A percentile compares a stretch with the other conserved stretches of the same genome.
Conservation (phyloP, 1,140 invertebrate species). For the Chlorops oryzae region DNA sequence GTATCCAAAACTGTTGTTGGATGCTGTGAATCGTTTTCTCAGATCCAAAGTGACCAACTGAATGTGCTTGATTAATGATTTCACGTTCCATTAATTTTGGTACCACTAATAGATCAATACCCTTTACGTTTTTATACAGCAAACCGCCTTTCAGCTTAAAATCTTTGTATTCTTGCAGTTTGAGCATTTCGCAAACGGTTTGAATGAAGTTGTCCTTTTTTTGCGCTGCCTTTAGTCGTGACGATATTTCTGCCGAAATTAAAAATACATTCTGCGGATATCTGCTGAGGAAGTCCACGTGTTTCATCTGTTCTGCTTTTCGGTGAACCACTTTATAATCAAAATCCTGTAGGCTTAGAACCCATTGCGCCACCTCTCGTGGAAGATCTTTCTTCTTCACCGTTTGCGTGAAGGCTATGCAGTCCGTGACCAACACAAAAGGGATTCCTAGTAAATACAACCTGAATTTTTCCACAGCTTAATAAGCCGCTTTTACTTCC, state of each 20-base stretch:
- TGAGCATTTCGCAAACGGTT: not conserved
- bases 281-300: no score
- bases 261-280: no score
- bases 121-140: not conserved
- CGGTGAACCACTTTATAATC: no score
- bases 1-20: not conserved
- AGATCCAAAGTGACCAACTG: not conserved
- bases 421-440: not conserved
- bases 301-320: no score
- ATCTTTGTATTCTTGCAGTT: not conserved
- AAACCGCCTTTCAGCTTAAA: not conserved
- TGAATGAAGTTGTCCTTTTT: not conserved
- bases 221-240: not conserved
- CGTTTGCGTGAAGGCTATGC: no score
- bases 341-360: no score
- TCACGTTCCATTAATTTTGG: not conserved
- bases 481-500: no score
- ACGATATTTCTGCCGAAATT: no score
- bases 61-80: not conserved
- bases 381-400: no score
- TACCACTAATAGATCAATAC: slow-evolving; percentile 1
- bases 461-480: not conserved
- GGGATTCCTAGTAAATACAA: not conserved
- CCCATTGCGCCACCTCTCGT: no score
- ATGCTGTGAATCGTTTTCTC: not conserved